Evolutionary conservation across 2,888 invertebrate species (phyloP).

Genomic region (Tuta absoluta): DNA sequence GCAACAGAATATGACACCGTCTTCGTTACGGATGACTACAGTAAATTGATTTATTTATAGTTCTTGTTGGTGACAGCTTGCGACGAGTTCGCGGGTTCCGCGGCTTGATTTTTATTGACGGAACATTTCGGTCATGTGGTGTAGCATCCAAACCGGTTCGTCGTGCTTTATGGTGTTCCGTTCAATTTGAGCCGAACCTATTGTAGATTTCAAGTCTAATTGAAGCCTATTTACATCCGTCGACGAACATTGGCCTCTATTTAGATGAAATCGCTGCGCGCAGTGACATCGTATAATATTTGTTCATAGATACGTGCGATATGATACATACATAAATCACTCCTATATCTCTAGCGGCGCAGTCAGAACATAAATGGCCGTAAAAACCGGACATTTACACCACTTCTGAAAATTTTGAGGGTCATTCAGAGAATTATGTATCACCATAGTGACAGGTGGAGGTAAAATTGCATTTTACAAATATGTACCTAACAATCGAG

Average conservation of each 20-base stretch:
- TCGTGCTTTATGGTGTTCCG: slow-evolving; percentile 2
- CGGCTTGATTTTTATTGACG: slow-evolving; percentile 27
- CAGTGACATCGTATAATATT: background rate
- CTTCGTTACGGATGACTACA: slow-evolving; percentile 21
- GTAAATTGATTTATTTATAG: slow-evolving; percentile 42
- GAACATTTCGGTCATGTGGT: slow-evolving; percentile 22
- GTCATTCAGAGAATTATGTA: too few species aligned
- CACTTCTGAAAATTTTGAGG: too few species aligned
- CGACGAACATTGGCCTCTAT: background rate
- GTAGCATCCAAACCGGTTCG: slow-evolving; percentile 8
- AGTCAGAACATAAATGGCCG: too few species aligned
- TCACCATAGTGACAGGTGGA: too few species aligned
- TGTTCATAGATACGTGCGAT: slow-evolving; percentile 15
- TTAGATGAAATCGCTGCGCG: too few species aligned
- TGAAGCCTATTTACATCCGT: background rate
- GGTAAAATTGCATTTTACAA: too few species aligned
- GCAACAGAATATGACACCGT: background rate
- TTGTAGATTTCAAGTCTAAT: background rate
- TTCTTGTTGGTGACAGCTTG: slow-evolving; percentile 37
- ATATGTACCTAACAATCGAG: too few species aligned
- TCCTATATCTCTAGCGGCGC: too few species aligned
- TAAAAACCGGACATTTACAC: too few species aligned
- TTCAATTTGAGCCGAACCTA: slow-evolving; percentile 6
- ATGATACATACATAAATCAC: too few species aligned
- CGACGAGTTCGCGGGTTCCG: slow-evolving; percentile 26